Evolutionary conservation across 2,113 vertebrate genomes (phyloP).

Genomic region (Oceanodroma tethys): DNA sequence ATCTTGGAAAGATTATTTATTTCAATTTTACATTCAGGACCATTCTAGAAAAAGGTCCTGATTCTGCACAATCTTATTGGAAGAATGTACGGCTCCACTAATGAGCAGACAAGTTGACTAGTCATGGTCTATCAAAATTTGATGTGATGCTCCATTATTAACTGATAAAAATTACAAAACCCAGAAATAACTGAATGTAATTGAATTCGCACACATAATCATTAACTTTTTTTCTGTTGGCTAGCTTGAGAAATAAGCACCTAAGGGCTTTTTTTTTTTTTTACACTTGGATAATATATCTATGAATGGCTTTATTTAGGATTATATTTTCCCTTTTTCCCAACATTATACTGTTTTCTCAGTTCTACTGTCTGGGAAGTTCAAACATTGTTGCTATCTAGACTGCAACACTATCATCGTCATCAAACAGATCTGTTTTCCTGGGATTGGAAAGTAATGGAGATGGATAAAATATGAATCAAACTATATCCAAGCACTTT

Average conservation of each 20-base stretch:
- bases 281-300: background rate
- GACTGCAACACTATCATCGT: background rate
- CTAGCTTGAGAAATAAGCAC: background rate
- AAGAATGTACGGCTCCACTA: background rate
- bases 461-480: background rate
- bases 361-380: background rate
- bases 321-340: background rate
- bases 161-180: background rate
- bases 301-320: background rate
- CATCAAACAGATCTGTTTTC: background rate
- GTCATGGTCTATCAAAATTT: background rate
- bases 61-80: background rate
- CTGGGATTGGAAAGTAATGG: background rate
- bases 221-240: background rate
- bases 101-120: background rate
- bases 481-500: background rate
- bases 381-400: background rate
- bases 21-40: background rate
- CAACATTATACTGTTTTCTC: background rate
- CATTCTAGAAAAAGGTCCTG: background rate
- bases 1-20: background rate
- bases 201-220: background rate
- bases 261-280: background rate
- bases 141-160: background rate
- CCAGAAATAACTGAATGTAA: background rate